Conservation (phyloP, 1,140 invertebrate species). For the Diorhabda sublineata region DNA sequence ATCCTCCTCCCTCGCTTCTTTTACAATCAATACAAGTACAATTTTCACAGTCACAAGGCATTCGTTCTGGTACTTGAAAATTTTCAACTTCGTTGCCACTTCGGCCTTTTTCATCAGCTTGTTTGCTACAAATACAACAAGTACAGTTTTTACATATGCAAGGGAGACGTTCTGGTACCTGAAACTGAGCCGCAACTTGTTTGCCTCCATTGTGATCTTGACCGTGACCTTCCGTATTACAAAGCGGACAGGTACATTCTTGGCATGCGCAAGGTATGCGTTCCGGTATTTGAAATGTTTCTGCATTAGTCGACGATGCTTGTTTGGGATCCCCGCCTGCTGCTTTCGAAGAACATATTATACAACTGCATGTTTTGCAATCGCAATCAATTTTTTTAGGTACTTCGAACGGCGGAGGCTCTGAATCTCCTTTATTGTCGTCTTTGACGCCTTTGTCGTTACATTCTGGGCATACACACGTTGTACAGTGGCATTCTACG, state of each 20-base stretch:
- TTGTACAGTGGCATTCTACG: not conserved
- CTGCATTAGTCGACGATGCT: not conserved
- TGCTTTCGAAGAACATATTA: not conserved
- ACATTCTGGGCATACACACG: not conserved
- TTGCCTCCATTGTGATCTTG: too few species aligned
- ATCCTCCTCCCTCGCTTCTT: not conserved
- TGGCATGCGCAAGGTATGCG: conserved; percentile 16
- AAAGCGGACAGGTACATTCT: not conserved
- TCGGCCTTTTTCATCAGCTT: too few species aligned
- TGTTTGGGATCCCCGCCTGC: not conserved
- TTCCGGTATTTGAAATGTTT: conserved; percentile 20
- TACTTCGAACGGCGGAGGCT: conserved; percentile 26
- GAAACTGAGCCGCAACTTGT: conserved; percentile 3
- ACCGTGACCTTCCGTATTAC: not conserved
- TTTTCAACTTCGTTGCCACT: too few species aligned
- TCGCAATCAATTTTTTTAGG: conserved; percentile 16
- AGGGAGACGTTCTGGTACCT: conserved; percentile 17
- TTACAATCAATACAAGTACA: conserved; percentile 16
- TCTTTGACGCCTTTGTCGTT: not conserved
- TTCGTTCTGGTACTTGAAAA: too few species aligned
- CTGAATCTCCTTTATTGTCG: not conserved
- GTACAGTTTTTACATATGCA: conserved; percentile 15
- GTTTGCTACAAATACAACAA: not conserved
- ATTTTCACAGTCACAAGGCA: not conserved
- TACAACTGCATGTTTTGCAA: conserved; percentile 14